A percentile compares a stretch with the other conserved stretches of the same genome.
Evolutionary conservation across 2,113 vertebrate genomes (phyloP).

Genomic region (Onychorhynchus coronatus): DNA sequence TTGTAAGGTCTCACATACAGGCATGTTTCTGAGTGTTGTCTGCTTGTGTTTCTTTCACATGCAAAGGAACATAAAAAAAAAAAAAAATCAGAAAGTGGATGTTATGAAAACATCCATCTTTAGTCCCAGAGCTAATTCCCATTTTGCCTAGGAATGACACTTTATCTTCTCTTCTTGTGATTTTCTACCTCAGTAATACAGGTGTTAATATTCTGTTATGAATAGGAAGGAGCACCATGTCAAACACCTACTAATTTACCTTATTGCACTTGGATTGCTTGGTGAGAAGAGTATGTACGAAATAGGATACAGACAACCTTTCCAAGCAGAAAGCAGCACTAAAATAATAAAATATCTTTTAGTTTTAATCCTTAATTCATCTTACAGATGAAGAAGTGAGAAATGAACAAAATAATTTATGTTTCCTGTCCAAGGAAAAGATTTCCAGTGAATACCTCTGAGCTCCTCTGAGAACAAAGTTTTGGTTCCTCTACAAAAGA

Average conservation of each 20-base stretch:
- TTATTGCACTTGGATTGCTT: neutral
- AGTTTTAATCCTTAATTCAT: neutral
- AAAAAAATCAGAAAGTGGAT: neutral
- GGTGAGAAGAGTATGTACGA: neutral
- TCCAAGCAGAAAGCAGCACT: neutral
- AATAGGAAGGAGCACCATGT: neutral
- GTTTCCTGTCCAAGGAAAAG: neutral
- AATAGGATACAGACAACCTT: neutral
- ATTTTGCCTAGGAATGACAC: neutral
- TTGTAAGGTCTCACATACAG: conserved; percentile 63
- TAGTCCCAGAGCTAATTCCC: neutral
- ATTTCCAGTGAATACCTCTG: neutral
- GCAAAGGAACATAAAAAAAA: neutral
- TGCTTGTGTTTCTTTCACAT: conserved; percentile 63
- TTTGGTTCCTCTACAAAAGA: neutral
- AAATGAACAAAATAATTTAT: neutral
- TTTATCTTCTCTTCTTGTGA: neutral
- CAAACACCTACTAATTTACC: neutral
- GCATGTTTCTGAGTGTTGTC: neutral
- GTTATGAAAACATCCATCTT: neutral
- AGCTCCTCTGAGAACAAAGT: neutral
- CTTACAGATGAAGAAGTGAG: neutral
- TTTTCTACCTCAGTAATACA: neutral
- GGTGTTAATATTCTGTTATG: neutral
- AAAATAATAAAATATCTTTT: neutral